phyloP scores from a whole-genome alignment of 2,797 vertebrate species.

The Muscicapa striata region DNA sequence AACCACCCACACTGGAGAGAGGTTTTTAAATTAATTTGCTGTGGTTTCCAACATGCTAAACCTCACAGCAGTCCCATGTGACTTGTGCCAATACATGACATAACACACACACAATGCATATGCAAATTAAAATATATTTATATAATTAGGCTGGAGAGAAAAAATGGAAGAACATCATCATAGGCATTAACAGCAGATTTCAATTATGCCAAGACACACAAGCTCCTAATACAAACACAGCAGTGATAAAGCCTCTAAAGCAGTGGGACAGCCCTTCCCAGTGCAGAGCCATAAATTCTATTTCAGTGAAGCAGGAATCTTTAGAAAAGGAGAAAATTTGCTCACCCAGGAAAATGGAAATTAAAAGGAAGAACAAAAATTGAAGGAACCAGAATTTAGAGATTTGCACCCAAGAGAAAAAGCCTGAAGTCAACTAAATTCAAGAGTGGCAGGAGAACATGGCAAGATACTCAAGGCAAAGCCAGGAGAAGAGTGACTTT shows the following conservation, averaged over 20 bases:
- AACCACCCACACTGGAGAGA: not conserved
- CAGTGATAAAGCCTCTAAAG: not conserved
- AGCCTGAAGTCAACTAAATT: not conserved
- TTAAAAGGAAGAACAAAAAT: not conserved
- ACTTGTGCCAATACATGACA: not conserved
- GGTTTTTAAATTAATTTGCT: not conserved
- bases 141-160: not conserved
- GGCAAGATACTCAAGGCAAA: not conserved
- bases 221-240: not conserved
- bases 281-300: not conserved
- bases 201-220: not conserved
- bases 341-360: not conserved
- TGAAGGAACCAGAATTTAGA: not conserved
- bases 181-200: not conserved
- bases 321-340: not conserved
- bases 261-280: not conserved
- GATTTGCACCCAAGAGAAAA: not conserved
- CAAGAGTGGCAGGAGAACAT: not conserved
- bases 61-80: not conserved
- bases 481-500: not conserved
- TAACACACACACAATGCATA: too few species aligned
- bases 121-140: not conserved
- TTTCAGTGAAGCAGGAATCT: not conserved
- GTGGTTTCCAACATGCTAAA: not conserved
- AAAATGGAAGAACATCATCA: not conserved